phyloP scores from a whole-genome alignment of 2,888 invertebrate genomes.

The Aphidius colemani region DNA sequence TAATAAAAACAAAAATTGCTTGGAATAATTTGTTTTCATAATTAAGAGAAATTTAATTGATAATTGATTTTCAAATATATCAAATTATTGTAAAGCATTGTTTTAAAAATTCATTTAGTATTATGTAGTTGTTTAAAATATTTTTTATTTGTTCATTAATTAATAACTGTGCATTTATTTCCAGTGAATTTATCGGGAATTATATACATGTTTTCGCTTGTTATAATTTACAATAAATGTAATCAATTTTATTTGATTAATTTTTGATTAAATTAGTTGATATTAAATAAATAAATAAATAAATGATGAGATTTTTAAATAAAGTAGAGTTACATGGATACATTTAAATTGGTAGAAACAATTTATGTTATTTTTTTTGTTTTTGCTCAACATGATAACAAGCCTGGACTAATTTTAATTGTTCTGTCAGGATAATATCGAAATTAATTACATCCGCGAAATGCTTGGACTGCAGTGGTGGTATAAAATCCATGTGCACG shows the following conservation, averaged over 20 bases:
- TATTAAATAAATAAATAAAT: background rate
- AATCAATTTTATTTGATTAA: background rate
- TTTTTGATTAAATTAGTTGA: background rate
- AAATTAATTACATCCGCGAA: constrained; percentile 33
- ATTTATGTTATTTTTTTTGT: background rate
- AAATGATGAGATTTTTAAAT: constrained; percentile 5
- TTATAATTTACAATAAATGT: background rate
- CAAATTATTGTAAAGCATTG: too few relatives aligned
- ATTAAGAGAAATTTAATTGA: too few relatives aligned
- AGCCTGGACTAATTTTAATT: constrained; percentile 34
- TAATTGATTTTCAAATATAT: too few relatives aligned
- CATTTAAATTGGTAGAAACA: background rate
- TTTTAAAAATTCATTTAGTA: too few relatives aligned
- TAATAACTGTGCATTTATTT: too few relatives aligned
- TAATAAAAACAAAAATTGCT: too few relatives aligned
- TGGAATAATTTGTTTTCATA: too few relatives aligned
- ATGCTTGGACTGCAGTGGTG: too few relatives aligned
- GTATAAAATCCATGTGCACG: background rate
- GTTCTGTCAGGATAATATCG: constrained; percentile 35
- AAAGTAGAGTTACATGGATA: background rate
- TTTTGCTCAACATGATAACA: constrained; percentile 13
- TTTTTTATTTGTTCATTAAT: too few relatives aligned
- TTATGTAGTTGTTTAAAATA: too few relatives aligned
- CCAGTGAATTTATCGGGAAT: background rate
- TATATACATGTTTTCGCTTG: background rate